Conservation (phyloP, 2,888 invertebrate genomes). For the Oeneis ivallda region DNA sequence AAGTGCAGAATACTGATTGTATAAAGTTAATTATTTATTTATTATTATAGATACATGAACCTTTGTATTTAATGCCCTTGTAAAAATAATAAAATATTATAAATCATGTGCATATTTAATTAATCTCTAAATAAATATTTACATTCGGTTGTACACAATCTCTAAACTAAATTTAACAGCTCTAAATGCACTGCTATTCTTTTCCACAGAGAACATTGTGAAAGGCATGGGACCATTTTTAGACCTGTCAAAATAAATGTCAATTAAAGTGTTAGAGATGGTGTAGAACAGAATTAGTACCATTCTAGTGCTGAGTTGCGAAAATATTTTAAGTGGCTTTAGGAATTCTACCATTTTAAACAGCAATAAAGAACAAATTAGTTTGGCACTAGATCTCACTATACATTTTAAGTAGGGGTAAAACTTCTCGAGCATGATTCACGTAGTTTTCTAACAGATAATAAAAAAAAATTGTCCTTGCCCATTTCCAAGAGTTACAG, state of each 20-base stretch:
- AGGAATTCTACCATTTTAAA: constrained; percentile 5
- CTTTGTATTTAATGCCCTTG: neutral
- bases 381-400: constrained; percentile 33
- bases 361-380: constrained; percentile 7
- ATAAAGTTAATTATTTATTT: neutral
- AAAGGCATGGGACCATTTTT: too few species aligned
- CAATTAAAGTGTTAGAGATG: too few species aligned
- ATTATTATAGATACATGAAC: too few species aligned
- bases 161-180: too few species aligned
- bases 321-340: neutral
- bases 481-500: too few species aligned
- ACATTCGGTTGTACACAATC: neutral
- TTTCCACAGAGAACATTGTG: too few species aligned
- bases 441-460: too few species aligned
- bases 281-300: too few species aligned
- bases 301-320: neutral
- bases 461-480: too few species aligned
- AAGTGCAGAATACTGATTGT: neutral
- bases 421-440: too few species aligned
- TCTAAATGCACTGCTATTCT: too few species aligned
- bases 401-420: neutral
- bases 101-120: neutral
- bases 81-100: neutral
- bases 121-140: neutral
- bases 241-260: too few species aligned